Conservation (phyloP, 2,888 invertebrate genomes). For the Ochropacha duplaris region DNA sequence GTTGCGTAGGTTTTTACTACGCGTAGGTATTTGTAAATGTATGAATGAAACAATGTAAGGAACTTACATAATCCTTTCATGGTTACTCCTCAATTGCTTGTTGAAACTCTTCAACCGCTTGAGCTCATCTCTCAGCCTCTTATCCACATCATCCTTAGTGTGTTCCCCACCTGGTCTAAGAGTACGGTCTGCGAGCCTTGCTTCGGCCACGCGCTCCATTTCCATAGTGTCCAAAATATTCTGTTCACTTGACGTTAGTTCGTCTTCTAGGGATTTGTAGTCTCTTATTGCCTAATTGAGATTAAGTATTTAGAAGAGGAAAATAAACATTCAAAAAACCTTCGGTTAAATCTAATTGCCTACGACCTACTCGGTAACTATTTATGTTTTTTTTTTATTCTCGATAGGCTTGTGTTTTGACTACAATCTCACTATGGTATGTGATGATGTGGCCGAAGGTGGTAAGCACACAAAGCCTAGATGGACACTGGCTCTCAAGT, state of each 20-base stretch:
- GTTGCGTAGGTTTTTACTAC: no score
- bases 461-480: no score
- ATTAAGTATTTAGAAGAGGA: background rate
- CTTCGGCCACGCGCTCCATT: slow-evolving; percentile 87
- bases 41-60: background rate
- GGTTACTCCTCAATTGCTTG: slow-evolving; percentile 81
- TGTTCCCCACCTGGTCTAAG: slow-evolving; percentile 86
- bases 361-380: no score
- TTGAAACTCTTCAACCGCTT: slow-evolving; percentile 82
- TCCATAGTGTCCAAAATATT: slow-evolving; percentile 87
- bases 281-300: slow-evolving; percentile 83
- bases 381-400: no score
- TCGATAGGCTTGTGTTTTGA: no score
- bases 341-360: no score
- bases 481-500: no score
- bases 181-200: slow-evolving; percentile 87
- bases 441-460: no score
- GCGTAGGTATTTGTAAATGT: no score
- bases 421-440: no score
- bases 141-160: slow-evolving; percentile 85
- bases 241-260: slow-evolving; percentile 86
- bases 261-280: slow-evolving; percentile 86
- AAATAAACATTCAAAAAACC: no score
- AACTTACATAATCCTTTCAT: slow-evolving; percentile 83
- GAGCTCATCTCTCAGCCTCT: slow-evolving; percentile 85